Conservation (phyloP, 2,888 invertebrate genomes). For the Eudasyphora cyanicolor region DNA sequence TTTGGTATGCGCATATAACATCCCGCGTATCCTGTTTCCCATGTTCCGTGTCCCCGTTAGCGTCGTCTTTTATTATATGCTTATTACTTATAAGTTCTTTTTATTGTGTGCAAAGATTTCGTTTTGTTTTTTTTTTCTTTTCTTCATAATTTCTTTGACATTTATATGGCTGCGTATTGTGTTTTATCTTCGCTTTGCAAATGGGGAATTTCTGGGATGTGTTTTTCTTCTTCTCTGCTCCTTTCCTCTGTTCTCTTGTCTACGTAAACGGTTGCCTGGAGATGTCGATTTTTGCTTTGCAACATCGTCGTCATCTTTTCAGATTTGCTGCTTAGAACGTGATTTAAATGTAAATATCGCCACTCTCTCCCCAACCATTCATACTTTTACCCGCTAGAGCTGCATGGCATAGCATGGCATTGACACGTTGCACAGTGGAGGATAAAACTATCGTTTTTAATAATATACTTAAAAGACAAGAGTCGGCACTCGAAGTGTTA, state of each 20-base stretch:
- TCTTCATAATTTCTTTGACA: slow-evolving; percentile 41
- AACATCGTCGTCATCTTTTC: slow-evolving; percentile 44
- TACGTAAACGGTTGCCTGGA: slow-evolving; percentile 58
- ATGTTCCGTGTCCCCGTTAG: neutral
- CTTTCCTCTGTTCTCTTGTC: neutral
- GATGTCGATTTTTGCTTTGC: slow-evolving; percentile 46
- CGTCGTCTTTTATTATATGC: slow-evolving; percentile 1
- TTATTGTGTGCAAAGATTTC: neutral
- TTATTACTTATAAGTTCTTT: slow-evolving; percentile 43
- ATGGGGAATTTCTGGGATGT: slow-evolving; percentile 13
- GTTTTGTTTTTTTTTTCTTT: neutral
- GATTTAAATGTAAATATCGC: slow-evolving; percentile 22
- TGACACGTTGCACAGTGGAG: too few species aligned
- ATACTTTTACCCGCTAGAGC: too few species aligned
- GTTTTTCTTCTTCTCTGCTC: slow-evolving; percentile 45
- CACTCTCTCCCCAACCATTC: neutral
- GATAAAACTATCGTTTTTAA: too few species aligned
- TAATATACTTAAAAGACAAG: too few species aligned
- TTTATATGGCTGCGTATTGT: slow-evolving; percentile 55
- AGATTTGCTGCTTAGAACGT: slow-evolving; percentile 65
- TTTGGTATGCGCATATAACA: neutral
- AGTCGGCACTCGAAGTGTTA: too few species aligned
- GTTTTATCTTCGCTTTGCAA: slow-evolving; percentile 55
- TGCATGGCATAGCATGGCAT: too few species aligned
- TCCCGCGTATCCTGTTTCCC: neutral